Conservation (phyloP, 2,113 vertebrate genomes). For the Rostratula benghalensis region DNA sequence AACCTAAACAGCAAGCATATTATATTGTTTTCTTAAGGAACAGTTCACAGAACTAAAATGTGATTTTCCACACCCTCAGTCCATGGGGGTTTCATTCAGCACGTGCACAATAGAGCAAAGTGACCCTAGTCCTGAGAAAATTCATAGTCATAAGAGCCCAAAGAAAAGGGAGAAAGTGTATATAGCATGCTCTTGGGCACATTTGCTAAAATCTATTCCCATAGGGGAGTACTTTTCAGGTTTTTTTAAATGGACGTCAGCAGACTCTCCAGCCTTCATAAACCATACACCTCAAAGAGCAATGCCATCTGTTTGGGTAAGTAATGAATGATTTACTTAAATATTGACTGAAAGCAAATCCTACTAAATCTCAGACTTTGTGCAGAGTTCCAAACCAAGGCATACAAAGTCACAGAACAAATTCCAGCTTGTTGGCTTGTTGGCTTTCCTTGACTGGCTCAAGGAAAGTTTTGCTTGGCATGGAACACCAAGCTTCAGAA, state of each 20-base stretch:
- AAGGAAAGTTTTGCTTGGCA: neutral
- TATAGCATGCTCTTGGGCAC: neutral
- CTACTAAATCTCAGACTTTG: neutral
- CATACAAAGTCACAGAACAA: neutral
- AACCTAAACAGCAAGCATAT: neutral
- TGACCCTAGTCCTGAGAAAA: neutral
- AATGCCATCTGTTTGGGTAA: neutral
- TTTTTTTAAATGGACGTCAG: neutral
- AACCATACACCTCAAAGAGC: neutral
- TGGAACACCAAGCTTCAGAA: neutral
- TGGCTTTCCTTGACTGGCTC: neutral
- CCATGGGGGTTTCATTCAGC: neutral
- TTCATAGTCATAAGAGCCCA: neutral
- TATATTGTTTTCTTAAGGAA: neutral
- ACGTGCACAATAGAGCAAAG: neutral
- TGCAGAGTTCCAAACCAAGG: neutral
- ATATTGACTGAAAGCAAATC: neutral
- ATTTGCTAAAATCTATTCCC: neutral
- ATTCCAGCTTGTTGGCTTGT: neutral
- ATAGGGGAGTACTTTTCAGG: neutral
- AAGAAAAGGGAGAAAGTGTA: neutral
- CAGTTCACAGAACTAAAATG: neutral
- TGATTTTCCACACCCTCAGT: neutral
- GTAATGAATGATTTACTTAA: neutral
- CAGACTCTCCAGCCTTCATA: neutral